phyloP scores from a whole-genome alignment of 2,113 vertebrate species.

The Aegithalos caudatus region DNA sequence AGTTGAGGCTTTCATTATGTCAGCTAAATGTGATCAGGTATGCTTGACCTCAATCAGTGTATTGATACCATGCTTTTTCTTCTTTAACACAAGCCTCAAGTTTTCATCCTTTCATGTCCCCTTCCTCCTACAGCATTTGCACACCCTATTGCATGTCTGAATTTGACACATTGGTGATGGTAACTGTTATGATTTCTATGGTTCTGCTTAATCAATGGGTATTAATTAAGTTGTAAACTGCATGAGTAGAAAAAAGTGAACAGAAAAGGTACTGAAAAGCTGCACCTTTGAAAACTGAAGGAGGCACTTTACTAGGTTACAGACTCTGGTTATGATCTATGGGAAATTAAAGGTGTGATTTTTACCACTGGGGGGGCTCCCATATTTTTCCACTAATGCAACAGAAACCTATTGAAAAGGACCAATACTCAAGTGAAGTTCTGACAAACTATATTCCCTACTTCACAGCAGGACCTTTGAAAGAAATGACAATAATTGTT shows the following conservation, averaged over 20 bases:
- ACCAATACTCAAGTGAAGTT: slow-evolving; percentile 1
- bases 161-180: neutral
- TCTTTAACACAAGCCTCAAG: neutral
- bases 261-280: neutral
- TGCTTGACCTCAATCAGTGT: neutral
- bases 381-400: slow-evolving; percentile 50
- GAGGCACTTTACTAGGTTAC: slow-evolving; percentile 5
- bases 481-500: neutral
- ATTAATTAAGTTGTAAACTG: neutral
- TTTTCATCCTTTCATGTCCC: neutral
- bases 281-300: slow-evolving; percentile 15
- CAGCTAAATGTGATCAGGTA: neutral
- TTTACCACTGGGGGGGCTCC: slow-evolving; percentile 40
- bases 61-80: neutral
- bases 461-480: neutral
- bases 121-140: neutral
- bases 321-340: slow-evolving; percentile 14
- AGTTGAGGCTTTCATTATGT: neutral
- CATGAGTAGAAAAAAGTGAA: neutral
- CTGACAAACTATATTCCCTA: neutral
- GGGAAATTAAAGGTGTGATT: slow-evolving; percentile 48
- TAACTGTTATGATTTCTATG: neutral
- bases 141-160: neutral
- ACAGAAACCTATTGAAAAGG: slow-evolving; percentile 35
- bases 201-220: neutral